Conservation (phyloP, 2,888 invertebrate species). For the Luperina nickerlii region DNA sequence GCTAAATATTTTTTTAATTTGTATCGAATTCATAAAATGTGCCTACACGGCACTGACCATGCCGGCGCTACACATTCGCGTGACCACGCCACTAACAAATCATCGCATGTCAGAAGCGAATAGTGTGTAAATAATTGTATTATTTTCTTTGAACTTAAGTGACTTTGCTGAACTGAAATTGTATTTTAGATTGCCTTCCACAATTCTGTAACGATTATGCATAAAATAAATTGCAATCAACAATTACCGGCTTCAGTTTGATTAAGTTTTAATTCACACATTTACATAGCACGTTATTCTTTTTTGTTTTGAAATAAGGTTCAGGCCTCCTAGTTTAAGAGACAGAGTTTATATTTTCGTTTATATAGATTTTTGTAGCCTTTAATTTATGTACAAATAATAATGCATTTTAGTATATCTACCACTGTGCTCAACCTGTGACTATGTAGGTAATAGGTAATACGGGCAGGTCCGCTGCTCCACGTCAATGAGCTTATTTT, state of each 20-base stretch:
- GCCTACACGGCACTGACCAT: conserved; percentile 1
- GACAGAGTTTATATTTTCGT: too few species aligned
- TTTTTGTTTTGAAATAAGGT: not conserved
- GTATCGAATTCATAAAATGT: conserved; percentile 3
- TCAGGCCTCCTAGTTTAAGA: too few species aligned
- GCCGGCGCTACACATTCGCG: conserved; percentile 36
- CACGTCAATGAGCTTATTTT: too few species aligned
- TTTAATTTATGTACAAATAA: too few species aligned
- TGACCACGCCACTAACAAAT: conserved; percentile 35
- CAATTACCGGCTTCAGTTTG: conserved; percentile 13
- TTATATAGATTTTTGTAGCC: too few species aligned
- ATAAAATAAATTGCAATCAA: conserved; percentile 33
- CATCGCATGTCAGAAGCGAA: conserved; percentile 49
- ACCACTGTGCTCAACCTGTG: too few species aligned
- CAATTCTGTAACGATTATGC: conserved; percentile 7
- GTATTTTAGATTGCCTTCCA: conserved; percentile 39
- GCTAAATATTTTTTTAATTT: not conserved
- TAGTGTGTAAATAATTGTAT: conserved; percentile 53
- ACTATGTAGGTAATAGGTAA: too few species aligned
- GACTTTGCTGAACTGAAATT: conserved; percentile 41
- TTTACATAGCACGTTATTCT: not conserved
- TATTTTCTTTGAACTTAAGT: conserved; percentile 52
- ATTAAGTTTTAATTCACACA: conserved; percentile 1
- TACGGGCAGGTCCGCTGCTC: too few species aligned
- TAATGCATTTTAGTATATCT: too few species aligned